Percentiles rank a stretch among this genome's conserved stretches.
phyloP scores from a whole-genome alignment of 30 jellyfish, hydroid and myxozoan genomes.

The Phacellophora camtschatica region DNA sequence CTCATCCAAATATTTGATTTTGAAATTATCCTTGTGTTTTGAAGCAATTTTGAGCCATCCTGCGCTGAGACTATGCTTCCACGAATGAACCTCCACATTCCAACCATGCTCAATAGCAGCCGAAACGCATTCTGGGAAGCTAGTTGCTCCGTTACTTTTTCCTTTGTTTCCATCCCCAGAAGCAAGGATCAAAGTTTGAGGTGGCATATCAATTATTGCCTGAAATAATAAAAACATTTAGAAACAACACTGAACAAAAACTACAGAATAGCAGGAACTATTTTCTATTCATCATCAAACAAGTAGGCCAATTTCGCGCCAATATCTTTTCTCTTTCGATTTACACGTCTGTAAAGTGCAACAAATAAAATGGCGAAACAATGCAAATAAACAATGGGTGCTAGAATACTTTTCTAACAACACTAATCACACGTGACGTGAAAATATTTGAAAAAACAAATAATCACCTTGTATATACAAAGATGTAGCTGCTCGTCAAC shows the following conservation, averaged over 20 bases:
- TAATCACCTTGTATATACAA: constrained; percentile 77
- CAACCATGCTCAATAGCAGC: constrained; percentile 92
- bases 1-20: constrained; percentile 71
- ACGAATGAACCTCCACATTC: constrained; percentile 93
- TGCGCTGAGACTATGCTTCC: constrained; percentile 91
- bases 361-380: no score
- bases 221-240: no score
- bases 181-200: constrained; percentile 84
- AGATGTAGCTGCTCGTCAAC: constrained; percentile 94
- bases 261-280: no score
- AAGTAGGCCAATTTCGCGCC: no score
- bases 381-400: no score
- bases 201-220: constrained; percentile 90
- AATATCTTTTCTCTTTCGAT: no score
- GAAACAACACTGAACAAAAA: no score
- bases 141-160: constrained; percentile 74
- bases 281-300: no score
- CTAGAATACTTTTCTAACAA: no score
- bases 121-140: constrained; percentile 81
- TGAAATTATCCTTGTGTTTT: constrained; percentile 51
- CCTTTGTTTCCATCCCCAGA: constrained; percentile 96
- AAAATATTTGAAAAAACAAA: not conserved
- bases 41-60: constrained; percentile 90
- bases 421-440: not conserved
- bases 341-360: no score